Conservation (phyloP, 2,888 invertebrate genomes). For the Tachina grossa region DNA sequence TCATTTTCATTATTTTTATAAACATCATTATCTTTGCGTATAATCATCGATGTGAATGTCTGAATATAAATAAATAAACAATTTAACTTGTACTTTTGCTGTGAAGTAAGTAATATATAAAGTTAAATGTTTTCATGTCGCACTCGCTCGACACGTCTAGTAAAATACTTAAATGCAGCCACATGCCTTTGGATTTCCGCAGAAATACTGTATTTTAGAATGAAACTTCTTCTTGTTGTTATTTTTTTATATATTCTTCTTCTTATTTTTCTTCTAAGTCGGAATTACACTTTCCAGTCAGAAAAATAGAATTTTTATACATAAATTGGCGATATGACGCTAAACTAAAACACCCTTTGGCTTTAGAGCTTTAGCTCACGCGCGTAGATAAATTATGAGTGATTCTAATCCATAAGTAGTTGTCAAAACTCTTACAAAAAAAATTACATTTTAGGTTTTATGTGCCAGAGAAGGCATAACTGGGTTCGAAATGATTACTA, state of each 20-base stretch:
- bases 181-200: slow-evolving; percentile 21
- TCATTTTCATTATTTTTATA: slow-evolving; percentile 40
- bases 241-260: neutral
- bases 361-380: too few relatives aligned
- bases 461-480: too few relatives aligned
- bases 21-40: slow-evolving; percentile 33
- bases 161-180: slow-evolving; percentile 3
- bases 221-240: neutral
- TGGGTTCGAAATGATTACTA: too few relatives aligned
- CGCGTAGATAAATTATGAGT: too few relatives aligned
- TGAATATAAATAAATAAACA: slow-evolving; percentile 39
- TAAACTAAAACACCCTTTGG: too few relatives aligned
- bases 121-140: slow-evolving; percentile 61
- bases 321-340: neutral
- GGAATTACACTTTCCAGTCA: neutral
- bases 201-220: slow-evolving; percentile 21
- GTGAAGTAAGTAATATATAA: slow-evolving; percentile 20
- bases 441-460: too few relatives aligned
- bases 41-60: slow-evolving; percentile 32
- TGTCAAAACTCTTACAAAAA: too few relatives aligned
- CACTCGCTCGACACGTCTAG: slow-evolving; percentile 27
- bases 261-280: neutral
- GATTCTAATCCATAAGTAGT: too few relatives aligned
- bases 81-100: slow-evolving; percentile 44
- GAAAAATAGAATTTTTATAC: neutral